Conservation (phyloP, 1,140 invertebrate species). For the Drosophila burlai region DNA sequence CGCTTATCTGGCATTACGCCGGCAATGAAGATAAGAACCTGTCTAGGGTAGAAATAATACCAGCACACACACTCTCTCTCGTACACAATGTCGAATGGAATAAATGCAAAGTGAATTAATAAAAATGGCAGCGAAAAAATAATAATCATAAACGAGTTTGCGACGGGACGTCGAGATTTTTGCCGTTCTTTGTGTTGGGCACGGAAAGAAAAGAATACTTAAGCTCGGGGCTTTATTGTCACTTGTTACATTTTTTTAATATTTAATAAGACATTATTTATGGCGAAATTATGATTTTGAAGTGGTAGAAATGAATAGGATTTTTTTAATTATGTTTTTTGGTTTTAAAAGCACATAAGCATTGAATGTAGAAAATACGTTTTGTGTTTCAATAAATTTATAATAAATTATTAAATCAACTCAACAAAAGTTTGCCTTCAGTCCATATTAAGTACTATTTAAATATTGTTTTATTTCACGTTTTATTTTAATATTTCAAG, state of each 20-base stretch:
- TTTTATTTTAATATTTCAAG: neutral
- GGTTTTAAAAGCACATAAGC: too few relatives aligned
- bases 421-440: too few relatives aligned
- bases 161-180: constrained; percentile 51
- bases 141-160: constrained; percentile 69
- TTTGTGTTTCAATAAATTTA: too few relatives aligned
- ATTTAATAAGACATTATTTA: constrained; percentile 7
- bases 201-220: constrained; percentile 6
- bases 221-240: constrained; percentile 1
- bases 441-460: too few relatives aligned
- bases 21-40: constrained; percentile 81
- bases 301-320: neutral
- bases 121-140: constrained; percentile 62
- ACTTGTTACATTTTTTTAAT: neutral
- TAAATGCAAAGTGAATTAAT: constrained; percentile 80
- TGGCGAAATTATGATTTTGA: neutral
- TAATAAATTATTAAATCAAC: neutral
- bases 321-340: neutral
- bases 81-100: constrained; percentile 40
- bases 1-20: constrained; percentile 77
- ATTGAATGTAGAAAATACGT: too few relatives aligned
- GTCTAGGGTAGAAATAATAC: constrained; percentile 54
- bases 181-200: constrained; percentile 23
- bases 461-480: neutral
- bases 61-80: neutral